Evolutionary conservation across 2,888 invertebrate genomes (phyloP), one percentile per base, ranked within the genome.

Genomic region (Itoplectis maculator): DNA sequence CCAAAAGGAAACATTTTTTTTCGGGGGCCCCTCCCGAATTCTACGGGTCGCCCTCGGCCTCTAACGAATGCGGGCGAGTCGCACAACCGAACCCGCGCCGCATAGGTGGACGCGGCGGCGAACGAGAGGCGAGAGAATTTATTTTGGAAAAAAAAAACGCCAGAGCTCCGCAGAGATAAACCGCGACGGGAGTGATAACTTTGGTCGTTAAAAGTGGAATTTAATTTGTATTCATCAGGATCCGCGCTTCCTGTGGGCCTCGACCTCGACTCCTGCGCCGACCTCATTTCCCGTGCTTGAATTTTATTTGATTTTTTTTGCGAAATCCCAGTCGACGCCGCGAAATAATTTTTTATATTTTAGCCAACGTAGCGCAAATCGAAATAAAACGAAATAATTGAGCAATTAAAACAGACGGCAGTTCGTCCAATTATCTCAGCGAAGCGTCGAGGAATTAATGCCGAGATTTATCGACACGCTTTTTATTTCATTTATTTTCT

Each of bases 1-100:
- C 23, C 68, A 49, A 45, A n/a, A 82, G 56, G 73, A 81, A 76
- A 63, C 45, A 47, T 49, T 70, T 66, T 42, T 66, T 49, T 45
- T 47, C 15, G 7, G 56, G 47, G 47, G 9, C 77, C 75, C 79
- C 51, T 56, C 77, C 78, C 80, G 68, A 78, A 78, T 78, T 81
- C 73, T 73, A 23, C 40, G 56, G 61, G 18, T 35, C 59, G 54
- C 56, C 29, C 40, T 45, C 29, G 49, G 59, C 51, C 74, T 80
- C 59, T 47, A 37, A 65, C 68, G 40, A 61, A 79, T 61, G 59
- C 61, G 49, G 29, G 66, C 56, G 49, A 40, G 3, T 6, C 15
- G 35, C n/a, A n/a, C n/a, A n/a, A n/a, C 59, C 59, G 8, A 29
- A 29, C 29, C 29, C 59, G 59, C 59, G n/a, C n/a, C n/a, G n/a